Conservation (phyloP, 2,797 vertebrate species). For the Danio jaintianensis region DNA sequence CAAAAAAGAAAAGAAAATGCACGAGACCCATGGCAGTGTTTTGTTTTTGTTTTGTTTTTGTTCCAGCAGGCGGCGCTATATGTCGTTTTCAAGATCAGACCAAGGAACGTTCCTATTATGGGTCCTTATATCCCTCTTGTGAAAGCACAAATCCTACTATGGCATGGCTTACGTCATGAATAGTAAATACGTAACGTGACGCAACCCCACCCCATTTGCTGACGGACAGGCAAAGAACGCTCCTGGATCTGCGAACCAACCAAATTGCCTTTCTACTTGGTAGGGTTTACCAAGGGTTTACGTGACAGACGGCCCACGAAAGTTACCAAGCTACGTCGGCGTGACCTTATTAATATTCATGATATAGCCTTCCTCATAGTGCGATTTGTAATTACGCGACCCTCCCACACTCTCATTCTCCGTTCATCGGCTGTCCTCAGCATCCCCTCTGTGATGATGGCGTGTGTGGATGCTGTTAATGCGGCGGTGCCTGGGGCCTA, state of each 20-base stretch:
- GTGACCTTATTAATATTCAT: conserved; percentile 33
- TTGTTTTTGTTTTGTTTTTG: too few relatives aligned
- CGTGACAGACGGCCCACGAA: neutral
- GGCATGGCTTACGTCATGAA: conserved; percentile 2
- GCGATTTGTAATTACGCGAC: conserved; percentile 21
- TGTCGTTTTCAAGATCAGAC: neutral
- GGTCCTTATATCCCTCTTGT: neutral
- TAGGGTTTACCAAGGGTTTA: too few relatives aligned
- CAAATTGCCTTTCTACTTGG: too few relatives aligned
- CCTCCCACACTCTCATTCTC: conserved; percentile 51
- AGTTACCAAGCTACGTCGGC: conserved; percentile 4
- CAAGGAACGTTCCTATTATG: conserved; percentile 52
- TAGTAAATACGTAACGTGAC: conserved; percentile 24
- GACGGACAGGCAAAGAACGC: neutral
- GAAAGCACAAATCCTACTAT: conserved; percentile 25
- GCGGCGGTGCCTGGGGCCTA: conserved; percentile 71
- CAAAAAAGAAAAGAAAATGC: neutral
- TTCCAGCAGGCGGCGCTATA: neutral
- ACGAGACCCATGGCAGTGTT: too few relatives aligned
- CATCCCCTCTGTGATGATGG: conserved; percentile 77
- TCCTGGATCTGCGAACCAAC: neutral
- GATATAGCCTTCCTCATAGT: conserved; percentile 12
- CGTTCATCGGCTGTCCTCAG: conserved; percentile 69
- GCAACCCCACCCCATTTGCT: neutral
- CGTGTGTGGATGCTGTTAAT: conserved; percentile 70